These are phyloP conservation scores for Bombus superbus DNA, from an alignment of 1,140 invertebrate genomes.

Conservation along the genomic window DNA sequence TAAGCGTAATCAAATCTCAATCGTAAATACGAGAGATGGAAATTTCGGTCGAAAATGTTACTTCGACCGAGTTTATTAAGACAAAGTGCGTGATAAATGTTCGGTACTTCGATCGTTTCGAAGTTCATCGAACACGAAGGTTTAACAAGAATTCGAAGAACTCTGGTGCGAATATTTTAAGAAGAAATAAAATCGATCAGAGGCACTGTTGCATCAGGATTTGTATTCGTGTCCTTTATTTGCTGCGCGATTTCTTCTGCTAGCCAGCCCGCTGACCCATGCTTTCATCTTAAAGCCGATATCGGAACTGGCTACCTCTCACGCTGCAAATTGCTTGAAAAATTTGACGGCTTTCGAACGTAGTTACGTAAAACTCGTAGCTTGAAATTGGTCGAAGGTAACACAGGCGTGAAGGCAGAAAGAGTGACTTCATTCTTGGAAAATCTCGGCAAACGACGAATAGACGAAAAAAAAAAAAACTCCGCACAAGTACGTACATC, in stretches of 20 bases:
- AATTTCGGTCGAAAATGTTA: background rate
- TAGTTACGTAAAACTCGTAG: no score
- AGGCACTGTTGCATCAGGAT: background rate
- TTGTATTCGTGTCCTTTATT: background rate
- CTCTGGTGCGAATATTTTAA: background rate
- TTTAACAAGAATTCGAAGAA: background rate
- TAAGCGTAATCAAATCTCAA: background rate
- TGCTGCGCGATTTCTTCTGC: background rate
- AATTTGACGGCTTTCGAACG: background rate
- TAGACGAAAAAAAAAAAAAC: background rate
- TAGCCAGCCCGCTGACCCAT: background rate
- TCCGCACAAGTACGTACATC: background rate
- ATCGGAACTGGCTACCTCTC: background rate
- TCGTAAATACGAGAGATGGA: no score
- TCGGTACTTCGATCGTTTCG: no score
- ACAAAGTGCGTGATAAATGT: no score
- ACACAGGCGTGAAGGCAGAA: no score
- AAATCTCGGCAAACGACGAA: background rate
- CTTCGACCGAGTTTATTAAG: no score
- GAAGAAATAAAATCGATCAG: background rate
- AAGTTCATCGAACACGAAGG: no score
- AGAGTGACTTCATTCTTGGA: background rate
- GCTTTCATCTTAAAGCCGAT: background rate
- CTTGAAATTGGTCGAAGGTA: background rate
- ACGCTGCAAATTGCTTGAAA: background rate